Base-by-base conservation (phyloP, 2,888 invertebrate species). In the Meteorus cinctellus region DNA sequence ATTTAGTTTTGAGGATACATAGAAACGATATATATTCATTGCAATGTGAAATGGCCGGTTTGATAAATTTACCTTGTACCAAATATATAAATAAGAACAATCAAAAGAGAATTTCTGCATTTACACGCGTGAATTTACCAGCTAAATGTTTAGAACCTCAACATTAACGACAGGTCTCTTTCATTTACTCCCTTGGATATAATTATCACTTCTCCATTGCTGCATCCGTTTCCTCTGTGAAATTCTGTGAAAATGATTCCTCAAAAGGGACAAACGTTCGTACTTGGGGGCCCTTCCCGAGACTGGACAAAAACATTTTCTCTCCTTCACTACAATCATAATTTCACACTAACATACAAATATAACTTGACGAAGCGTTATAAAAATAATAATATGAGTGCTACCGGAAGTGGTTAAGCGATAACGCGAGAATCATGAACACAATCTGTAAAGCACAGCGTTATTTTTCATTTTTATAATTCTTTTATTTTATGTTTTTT, bases 361-460 rank as follows among this genome's bases (percentile, higher is more conserved):
- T 62, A 60, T 70, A 41, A 45, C 60, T 60, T 41, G 41, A 34
- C 59, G 41, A 41, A 51, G 55, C 34, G n/a, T 51, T 51, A 55
- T 34, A 67, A 59, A 71, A 70, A 41, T 29, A 66, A 73, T 59
- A 67, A 45, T 67, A 45, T 74, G 62, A 69, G 59, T 34, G 68
- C 34, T 62, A 70, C 68, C 68, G 78, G 72, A 66, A 71, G 76
- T 72, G 74, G 68, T 66, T 36, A 67, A 74, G 72, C 71, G 72
- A 72, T 67, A 72, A 67, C 71, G 72, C 72, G 67, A 48, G 75
- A 59, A 78, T 78, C 76, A 75, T 75, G 76, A 73, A 75, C 51
- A 78, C 76, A 78, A 78, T 72, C 74, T 77, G 79, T 76, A 69
- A 71, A 77, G 76, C 76, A 62, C 62, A 69, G 77, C 76, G 75